A percentile compares a stretch with the other conserved stretches of the same genome.
These are phyloP conservation scores for Girardia tigrina DNA, from an alignment of 2,888 invertebrate genomes.

Conservation along the genomic window DNA sequence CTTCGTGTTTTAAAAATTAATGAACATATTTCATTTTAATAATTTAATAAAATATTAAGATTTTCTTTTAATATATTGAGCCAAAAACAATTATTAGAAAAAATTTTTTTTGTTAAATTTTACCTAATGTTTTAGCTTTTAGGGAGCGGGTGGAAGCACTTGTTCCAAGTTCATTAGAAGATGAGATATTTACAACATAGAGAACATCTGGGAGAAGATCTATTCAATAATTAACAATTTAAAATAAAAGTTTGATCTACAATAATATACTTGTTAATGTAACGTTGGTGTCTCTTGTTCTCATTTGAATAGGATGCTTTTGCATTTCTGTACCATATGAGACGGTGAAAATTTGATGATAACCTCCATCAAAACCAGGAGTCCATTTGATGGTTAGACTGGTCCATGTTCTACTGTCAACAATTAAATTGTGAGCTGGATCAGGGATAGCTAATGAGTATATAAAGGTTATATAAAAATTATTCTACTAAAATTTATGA, in stretches of 20 bases:
- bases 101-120: no score
- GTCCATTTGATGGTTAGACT: background rate
- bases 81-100: no score
- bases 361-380: conserved; percentile 6
- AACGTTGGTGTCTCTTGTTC: background rate
- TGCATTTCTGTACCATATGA: background rate
- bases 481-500: background rate
- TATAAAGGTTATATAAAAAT: no score
- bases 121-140: background rate
- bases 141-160: background rate
- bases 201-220: background rate
- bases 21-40: no score
- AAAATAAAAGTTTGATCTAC: background rate
- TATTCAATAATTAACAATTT: background rate
- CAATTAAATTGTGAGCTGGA: background rate
- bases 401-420: background rate
- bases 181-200: conserved; percentile 3
- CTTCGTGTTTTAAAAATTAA: no score
- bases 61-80: no score
- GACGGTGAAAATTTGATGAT: background rate
- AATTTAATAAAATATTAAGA: no score
- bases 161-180: background rate
- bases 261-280: background rate
- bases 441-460: background rate
- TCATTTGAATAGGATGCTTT: background rate